Base-by-base conservation (phyloP, 2,888 invertebrate genomes). In the Ormyrus nitidulus region DNA sequence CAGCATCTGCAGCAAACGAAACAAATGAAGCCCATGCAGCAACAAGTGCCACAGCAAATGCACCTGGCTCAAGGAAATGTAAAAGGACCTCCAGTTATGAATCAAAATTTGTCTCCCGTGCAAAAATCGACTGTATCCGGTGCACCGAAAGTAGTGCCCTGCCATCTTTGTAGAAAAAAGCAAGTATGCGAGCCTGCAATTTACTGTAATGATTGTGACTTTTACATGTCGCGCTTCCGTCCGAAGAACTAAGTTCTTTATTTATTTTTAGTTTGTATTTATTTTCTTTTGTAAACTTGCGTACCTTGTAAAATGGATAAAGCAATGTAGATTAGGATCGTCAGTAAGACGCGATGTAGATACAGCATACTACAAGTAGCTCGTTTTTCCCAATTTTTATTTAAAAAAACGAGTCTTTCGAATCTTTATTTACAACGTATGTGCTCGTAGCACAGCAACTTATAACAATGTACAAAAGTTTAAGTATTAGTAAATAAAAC, bases 131-230 rank as follows among this genome's bases (percentile, higher is more conserved):
- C 82, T 2, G 54, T 81, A 44, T 48, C 82, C 13, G 65, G 82
- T 0, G 79, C 78, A 10, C 90, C 91, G 34, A 92, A 94, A 85
- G 94, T 94, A 79, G 92, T 93, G 9, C 94, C 94, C 80, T 98
- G 98, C 90, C 95, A 96, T 91, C 92, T 98, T 85, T 98, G 98
- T 91, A 93, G 96, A 79, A 97, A 97, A 89, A 96, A 96, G 87
- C 93, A 94, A 82, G 95, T 97, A 19, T 93, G 93, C 69, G 93
- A 95, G 13, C 95, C 96, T 11, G 94, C 95, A 54, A 93, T 95
- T 85, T 98, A 97, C 89, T 98, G 98, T 91, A 93, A 94, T 70
- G 97, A 98, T 91, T 98, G 98, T 91, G 96, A 97, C 89, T 97
- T 96, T 91, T 98, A 98, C 88, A 95, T 98, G 95, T 96, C 96